Conservation (phyloP, 2,888 invertebrate genomes). For the Artemia sinica region DNA sequence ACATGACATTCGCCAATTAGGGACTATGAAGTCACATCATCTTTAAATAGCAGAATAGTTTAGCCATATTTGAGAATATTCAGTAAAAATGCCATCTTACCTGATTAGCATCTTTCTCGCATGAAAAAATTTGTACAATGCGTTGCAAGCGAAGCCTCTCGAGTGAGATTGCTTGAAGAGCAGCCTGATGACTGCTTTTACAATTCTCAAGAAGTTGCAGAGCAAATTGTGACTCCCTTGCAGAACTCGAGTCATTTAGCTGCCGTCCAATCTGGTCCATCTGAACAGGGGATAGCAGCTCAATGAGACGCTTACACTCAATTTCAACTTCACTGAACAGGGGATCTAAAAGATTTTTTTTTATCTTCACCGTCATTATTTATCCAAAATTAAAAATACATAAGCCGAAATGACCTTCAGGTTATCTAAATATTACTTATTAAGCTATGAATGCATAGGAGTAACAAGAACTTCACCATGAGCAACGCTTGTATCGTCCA, state of each 20-base stretch:
- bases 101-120: slow-evolving; percentile 56
- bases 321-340: slow-evolving; percentile 48
- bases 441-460: no score
- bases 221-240: slow-evolving; percentile 51
- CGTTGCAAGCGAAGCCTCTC: slow-evolving; percentile 60
- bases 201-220: slow-evolving; percentile 51
- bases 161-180: slow-evolving; percentile 54
- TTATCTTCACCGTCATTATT: no score
- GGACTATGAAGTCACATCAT: no score
- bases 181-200: slow-evolving; percentile 48
- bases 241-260: slow-evolving; percentile 45
- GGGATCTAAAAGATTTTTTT: slow-evolving; percentile 36
- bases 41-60: neutral
- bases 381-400: no score
- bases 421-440: no score
- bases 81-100: slow-evolving; percentile 29
- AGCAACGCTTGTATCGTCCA: no score
- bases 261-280: slow-evolving; percentile 57
- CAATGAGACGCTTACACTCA: slow-evolving; percentile 57
- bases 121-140: slow-evolving; percentile 50
- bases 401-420: no score
- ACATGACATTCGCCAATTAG: neutral
- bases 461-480: no score
- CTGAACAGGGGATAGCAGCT: slow-evolving; percentile 56
- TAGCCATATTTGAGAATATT: neutral